Percentiles rank a stretch among this genome's conserved stretches.
Evolutionary conservation across 2,888 invertebrate species (phyloP).

Genomic region (Drosophila picticornis): DNA sequence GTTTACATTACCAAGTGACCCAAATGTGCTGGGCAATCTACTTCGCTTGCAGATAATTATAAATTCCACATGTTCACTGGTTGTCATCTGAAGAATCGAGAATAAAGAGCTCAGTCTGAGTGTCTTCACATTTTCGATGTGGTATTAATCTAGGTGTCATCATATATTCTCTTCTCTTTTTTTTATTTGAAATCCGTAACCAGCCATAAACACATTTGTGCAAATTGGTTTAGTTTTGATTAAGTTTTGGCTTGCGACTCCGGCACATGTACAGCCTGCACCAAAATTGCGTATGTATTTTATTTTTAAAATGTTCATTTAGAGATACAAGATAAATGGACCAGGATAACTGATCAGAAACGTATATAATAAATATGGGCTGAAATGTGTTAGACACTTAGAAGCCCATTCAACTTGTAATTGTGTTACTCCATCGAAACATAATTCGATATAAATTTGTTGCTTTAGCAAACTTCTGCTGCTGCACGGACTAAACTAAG

Average conservation of each 20-base stretch:
- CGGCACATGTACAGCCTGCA: not conserved
- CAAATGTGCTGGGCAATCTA: not conserved
- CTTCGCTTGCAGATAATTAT: not conserved
- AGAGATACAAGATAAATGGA: not conserved
- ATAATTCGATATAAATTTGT: not conserved
- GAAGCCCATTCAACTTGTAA: not conserved
- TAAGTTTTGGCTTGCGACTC: not conserved
- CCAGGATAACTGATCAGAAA: not conserved
- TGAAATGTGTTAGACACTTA: not conserved
- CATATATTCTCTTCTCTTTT: not conserved
- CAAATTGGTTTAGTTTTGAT: not conserved
- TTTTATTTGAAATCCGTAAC: not conserved
- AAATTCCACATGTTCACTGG: not conserved
- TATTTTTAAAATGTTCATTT: not conserved
- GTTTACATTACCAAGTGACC: conserved; percentile 20
- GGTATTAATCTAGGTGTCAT: not conserved
- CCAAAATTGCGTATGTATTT: not conserved
- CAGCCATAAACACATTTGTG: not conserved
- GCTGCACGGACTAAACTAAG: not conserved
- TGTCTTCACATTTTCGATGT: not conserved
- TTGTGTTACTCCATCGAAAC: not conserved
- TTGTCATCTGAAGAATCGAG: not conserved
- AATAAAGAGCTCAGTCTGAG: not conserved
- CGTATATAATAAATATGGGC: not conserved
- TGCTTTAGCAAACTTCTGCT: not conserved